phyloP scores from a whole-genome alignment of 1,140 invertebrate species.

The Zophobas morio region DNA sequence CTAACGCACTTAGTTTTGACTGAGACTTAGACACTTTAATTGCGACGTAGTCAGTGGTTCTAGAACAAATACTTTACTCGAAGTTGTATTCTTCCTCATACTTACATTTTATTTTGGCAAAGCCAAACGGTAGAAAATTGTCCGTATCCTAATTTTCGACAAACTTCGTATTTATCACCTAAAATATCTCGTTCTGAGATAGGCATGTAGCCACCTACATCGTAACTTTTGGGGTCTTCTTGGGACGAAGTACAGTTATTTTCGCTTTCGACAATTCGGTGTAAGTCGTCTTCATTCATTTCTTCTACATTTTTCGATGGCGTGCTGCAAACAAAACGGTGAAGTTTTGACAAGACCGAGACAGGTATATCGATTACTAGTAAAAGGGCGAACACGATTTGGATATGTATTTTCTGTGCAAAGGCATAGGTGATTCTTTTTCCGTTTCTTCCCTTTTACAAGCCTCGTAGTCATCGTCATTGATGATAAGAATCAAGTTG shows the following conservation, averaged over 20 bases:
- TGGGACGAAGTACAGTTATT: constrained; percentile 70
- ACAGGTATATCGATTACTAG: not conserved
- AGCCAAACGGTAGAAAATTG: constrained; percentile 99
- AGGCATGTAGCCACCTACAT: constrained; percentile 96
- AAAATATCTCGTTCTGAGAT: constrained; percentile 96
- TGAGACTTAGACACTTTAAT: constrained; percentile 99
- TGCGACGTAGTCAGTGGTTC: constrained; percentile 89
- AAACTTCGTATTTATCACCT: constrained; percentile 92
- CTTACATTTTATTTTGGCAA: constrained; percentile 90
- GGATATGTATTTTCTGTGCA: not conserved
- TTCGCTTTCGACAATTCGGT: constrained; percentile 59
- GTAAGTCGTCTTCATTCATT: constrained; percentile 58
- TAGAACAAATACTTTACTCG: constrained; percentile 48
- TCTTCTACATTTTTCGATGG: constrained; percentile 59
- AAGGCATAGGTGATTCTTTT: not conserved
- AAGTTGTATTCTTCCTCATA: constrained; percentile 20
- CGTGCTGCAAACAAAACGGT: constrained; percentile 43
- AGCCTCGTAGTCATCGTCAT: not conserved
- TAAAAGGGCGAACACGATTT: constrained; percentile 27
- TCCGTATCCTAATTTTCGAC: constrained; percentile 97
- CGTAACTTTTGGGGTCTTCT: constrained; percentile 94
- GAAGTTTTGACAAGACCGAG: no score
- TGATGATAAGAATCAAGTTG: not conserved
- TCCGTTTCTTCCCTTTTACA: not conserved
- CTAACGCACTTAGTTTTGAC: constrained; percentile 97